Base-by-base conservation (phyloP, 1,140 invertebrate species). In the Drosophila albomicans region DNA sequence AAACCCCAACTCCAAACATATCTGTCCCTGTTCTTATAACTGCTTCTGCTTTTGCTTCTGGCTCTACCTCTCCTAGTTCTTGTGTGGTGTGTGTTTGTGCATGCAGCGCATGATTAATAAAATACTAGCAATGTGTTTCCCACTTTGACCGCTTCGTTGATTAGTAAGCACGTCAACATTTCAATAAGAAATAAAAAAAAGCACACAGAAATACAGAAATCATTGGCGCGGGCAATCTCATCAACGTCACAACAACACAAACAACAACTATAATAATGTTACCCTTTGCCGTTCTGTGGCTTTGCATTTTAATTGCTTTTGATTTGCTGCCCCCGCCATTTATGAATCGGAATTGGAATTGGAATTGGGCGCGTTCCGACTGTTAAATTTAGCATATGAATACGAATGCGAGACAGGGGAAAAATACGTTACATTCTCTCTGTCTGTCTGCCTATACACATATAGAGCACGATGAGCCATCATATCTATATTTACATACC, bases 301-400 rank as follows among this genome's bases (percentile, higher is more conserved):
- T 88, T 90, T 90, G 85, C 85, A 89, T 88, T 88, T 88, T 88
- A 88, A 88, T 88, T 88, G 85, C 81, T 88, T 88, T 88, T 82
- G 79, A 82, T 87, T 87, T 70, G 54, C 77, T 75, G 85, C 85
- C 85, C 85, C 84, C 84, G 69, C 80, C 81, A 71, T 81, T 86
- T 77, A 76, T 77, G 72, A 82, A 70, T 79, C 48, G 25, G 48
- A 69, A 74, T 75, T 62, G 72, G 58, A 57, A 75, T 69, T 61
- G 64, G 71, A 69, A 69, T 75, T 64, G 61, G 79, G 77, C 73
- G 77, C 77, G 73, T 66, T 79, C 57, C 58, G 57, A 76, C 46
- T 76, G 35, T 67, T 67, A 65, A 79, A 75, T 76, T 79, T 71
- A 71, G 67, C 82, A 62, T 87, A 71, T 75, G 74, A 80, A 84